Evolutionary conservation across 2,797 vertebrate genomes (phyloP), one percentile per base, ranked within the genome.

Genomic region (Petrocephalus schoutedeni): DNA sequence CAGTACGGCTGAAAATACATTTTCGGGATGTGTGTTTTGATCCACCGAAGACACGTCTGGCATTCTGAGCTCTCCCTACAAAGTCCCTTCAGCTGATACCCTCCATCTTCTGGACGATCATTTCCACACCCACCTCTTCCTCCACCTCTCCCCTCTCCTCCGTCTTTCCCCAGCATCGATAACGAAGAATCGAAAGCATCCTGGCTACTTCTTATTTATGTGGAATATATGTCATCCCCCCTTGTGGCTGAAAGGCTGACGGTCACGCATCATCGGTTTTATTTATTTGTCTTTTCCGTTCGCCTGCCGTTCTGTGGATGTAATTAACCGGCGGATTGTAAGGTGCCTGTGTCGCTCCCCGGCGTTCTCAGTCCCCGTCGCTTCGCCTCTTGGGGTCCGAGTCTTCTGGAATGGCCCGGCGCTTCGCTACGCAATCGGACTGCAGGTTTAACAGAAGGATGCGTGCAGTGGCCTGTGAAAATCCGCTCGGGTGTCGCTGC

Each of bases 141-240:
- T 88, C 0, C 89, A 92, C 90, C 90, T 91, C 85, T 91, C 89
- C 77, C 86, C 88, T 86, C 56, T 61, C 86, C 41, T 61, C 91
- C 88, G 89, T 91, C 77, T 89, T 88, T 88, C 89, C 59, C 77
- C 89, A 87, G 71, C 85, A 45, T 89, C 57, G 56, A 49, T 90
- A 83, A 77, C 82, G 56, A 45, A 91, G 91, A 90, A 23, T 86
- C 59, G 28, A 58, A 41, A 59, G 53, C 87, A 88, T 91, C 49
- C 7, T 88, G 88, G 89, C 88, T 87, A 58, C 58, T 91, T 89
- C 89, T 88, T 88, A 88, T 36, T n/a, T 57, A 57, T 19, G 86
- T 91, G 91, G 93, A 94, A 92, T 93, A 91, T 19, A 2, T 87
- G 53, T n/a, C 90, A 83, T 51, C 1, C 87, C 64, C 85, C 61